A percentile compares a stretch with the other conserved stretches of the same genome.
Conservation (phyloP, 1,140 invertebrate genomes). For the Metaphire vulgaris region DNA sequence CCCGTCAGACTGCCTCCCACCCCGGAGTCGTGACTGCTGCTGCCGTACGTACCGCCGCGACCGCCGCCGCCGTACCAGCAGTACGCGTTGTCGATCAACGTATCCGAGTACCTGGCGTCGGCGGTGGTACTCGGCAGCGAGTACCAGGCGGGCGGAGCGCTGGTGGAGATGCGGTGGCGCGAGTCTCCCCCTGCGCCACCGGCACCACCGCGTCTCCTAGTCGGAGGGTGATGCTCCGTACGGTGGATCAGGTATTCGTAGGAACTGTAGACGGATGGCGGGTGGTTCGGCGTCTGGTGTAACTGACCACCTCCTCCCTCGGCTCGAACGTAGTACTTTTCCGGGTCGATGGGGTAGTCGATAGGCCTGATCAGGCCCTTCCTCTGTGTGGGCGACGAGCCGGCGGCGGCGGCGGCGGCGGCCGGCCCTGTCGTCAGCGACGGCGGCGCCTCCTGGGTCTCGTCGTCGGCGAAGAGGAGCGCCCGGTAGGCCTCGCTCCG, state of each 20-base stretch:
- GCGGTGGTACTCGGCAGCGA: not conserved
- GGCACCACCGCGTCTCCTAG: not conserved
- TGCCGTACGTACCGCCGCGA: slow-evolving; percentile 31
- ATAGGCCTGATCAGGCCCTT: slow-evolving; percentile 28
- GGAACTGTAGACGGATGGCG: slow-evolving; percentile 12
- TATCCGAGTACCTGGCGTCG: not conserved
- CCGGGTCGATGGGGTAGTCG: slow-evolving; percentile 23
- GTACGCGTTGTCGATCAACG: not conserved
- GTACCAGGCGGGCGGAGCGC: not conserved
- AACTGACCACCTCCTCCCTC: too few species aligned
- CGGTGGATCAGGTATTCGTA: slow-evolving; percentile 11
- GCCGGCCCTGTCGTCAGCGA: not conserved
- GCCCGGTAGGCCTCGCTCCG: slow-evolving; percentile 33
- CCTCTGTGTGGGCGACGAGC: not conserved
- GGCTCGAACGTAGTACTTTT: not conserved
- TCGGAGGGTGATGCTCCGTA: not conserved
- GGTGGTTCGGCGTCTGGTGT: not conserved
- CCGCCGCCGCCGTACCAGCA: slow-evolving; percentile 1
- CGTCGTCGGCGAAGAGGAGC: slow-evolving; percentile 39
- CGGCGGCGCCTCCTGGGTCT: not conserved
- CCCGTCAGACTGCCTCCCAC: slow-evolving; percentile 31
- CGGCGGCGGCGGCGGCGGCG: not conserved
- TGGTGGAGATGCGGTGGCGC: too few species aligned
- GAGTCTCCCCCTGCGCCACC: not conserved
- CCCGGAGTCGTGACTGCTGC: slow-evolving; percentile 35